Percentiles rank a stretch among this genome's conserved stretches.
Conservation (phyloP, 2,797 vertebrate species). For the Sarcophilus harrisii region DNA sequence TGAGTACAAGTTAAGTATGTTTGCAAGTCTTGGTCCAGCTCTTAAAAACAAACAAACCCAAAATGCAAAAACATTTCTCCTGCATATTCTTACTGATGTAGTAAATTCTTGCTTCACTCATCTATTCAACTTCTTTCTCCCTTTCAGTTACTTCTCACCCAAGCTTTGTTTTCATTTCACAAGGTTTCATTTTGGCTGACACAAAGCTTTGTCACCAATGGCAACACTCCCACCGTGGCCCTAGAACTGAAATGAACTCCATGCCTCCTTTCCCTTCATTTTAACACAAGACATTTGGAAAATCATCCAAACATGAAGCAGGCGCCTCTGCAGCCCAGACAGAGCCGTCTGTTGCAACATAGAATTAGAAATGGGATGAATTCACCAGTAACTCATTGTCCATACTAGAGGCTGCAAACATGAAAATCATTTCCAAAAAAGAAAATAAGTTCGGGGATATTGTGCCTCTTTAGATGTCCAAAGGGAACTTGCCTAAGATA, state of each 20-base stretch:
- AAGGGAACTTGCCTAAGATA: not conserved
- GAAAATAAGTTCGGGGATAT: not conserved
- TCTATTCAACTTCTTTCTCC: not conserved
- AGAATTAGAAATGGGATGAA: not conserved
- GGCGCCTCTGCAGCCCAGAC: not conserved
- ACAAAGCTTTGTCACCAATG: not conserved
- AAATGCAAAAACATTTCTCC: not conserved
- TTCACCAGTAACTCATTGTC: not conserved
- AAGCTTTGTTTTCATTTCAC: not conserved
- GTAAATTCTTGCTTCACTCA: not conserved
- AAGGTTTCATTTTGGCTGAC: conserved; percentile 17
- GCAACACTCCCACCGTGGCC: not conserved
- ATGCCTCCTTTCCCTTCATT: not conserved
- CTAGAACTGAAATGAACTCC: not conserved
- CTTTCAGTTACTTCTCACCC: conserved; percentile 6
- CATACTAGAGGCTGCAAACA: not conserved
- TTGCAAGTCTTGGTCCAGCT: not conserved
- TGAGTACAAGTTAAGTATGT: no score
- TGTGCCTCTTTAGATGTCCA: not conserved
- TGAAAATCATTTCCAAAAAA: not conserved
- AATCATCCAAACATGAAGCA: not conserved
- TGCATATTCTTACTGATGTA: not conserved
- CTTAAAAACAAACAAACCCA: not conserved
- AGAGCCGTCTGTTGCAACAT: not conserved
- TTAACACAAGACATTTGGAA: not conserved